Percentiles rank a stretch among this genome's conserved stretches.
Conservation (phyloP, 1,140 invertebrate genomes). For the Capitella teleta region DNA sequence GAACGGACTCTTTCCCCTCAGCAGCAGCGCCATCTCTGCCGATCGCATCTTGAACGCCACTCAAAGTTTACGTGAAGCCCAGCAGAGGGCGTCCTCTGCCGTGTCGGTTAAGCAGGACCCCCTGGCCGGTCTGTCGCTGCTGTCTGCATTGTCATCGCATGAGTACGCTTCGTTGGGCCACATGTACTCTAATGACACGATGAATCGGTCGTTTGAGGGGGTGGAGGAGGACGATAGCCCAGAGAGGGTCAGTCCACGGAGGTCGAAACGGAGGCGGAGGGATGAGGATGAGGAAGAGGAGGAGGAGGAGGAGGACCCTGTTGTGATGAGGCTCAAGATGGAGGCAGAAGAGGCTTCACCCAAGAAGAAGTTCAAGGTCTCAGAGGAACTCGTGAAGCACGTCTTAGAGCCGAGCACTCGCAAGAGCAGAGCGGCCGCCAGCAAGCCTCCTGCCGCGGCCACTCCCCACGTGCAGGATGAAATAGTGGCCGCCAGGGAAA, state of each 20-base stretch:
- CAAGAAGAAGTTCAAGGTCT: neutral
- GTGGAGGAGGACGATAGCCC: too few relatives aligned
- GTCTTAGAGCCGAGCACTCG: too few relatives aligned
- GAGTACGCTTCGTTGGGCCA: slow-evolving; percentile 4
- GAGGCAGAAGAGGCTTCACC: neutral
- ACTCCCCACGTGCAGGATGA: neutral
- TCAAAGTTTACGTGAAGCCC: neutral
- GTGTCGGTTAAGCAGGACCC: neutral
- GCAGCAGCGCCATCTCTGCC: neutral
- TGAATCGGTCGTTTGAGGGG: neutral
- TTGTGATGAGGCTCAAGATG: too few relatives aligned
- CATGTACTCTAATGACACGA: neutral
- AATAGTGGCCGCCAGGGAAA: neutral
- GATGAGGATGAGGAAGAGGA: too few relatives aligned
- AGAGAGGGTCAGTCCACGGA: too few relatives aligned
- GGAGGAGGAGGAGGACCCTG: too few relatives aligned
- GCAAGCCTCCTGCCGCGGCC: too few relatives aligned
- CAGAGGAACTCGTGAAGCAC: too few relatives aligned
- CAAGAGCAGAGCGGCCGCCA: too few relatives aligned
- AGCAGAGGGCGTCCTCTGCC: neutral
- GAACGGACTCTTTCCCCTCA: slow-evolving; percentile 4
- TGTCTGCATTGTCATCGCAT: slow-evolving; percentile 5
- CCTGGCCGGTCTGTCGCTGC: slow-evolving; percentile 1
- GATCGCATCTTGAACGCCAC: neutral
- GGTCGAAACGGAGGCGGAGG: too few relatives aligned